A percentile compares a stretch with the other conserved stretches of the same genome.
These are phyloP conservation scores for Epizoanthus stellaris DNA, from an alignment of 92 coral and sea anemone species.

Conservation along the genomic window DNA sequence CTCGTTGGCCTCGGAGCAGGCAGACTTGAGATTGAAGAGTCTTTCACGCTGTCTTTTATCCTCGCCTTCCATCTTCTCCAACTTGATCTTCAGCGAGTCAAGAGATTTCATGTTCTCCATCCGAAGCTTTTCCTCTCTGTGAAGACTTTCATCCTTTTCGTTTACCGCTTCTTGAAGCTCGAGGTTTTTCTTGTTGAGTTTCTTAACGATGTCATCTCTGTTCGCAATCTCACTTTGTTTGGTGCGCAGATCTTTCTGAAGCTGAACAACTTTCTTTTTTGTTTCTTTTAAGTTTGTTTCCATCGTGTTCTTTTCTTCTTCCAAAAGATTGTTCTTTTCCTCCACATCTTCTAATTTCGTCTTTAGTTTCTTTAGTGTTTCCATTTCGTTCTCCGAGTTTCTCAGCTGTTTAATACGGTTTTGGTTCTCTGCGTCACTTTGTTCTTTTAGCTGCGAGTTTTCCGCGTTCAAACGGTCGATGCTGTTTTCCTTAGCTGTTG, in stretches of 20 bases:
- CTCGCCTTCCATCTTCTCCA: slow-evolving; percentile 72
- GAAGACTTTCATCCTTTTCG: slow-evolving; percentile 67
- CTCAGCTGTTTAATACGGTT: slow-evolving; percentile 35
- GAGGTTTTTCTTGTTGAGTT: slow-evolving; percentile 60
- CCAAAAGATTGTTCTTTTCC: slow-evolving; percentile 45
- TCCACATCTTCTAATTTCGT: slow-evolving; percentile 68
- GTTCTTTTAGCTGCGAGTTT: not conserved
- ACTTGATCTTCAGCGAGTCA: slow-evolving; percentile 74
- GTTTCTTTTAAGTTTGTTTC: slow-evolving; percentile 62
- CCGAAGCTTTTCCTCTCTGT: slow-evolving; percentile 73
- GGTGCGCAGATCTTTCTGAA: slow-evolving; percentile 65
- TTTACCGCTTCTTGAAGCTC: slow-evolving; percentile 62
- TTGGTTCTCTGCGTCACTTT: slow-evolving; percentile 36
- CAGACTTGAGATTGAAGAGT: slow-evolving; percentile 81
- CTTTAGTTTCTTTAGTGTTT: slow-evolving; percentile 43
- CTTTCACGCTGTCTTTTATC: slow-evolving; percentile 83
- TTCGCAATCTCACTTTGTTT: slow-evolving; percentile 47
- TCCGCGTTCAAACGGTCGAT: slow-evolving; percentile 5
- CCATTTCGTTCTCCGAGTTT: slow-evolving; percentile 45
- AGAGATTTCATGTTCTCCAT: slow-evolving; percentile 87
- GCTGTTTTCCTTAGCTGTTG: slow-evolving; percentile 6
- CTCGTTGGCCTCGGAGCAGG: slow-evolving; percentile 91
- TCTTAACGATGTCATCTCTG: slow-evolving; percentile 66
- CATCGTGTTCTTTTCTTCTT: slow-evolving; percentile 63
- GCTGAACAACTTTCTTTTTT: slow-evolving; percentile 43